phyloP scores from a whole-genome alignment of 1,140 invertebrate species.

The Nixonia krombeini region DNA sequence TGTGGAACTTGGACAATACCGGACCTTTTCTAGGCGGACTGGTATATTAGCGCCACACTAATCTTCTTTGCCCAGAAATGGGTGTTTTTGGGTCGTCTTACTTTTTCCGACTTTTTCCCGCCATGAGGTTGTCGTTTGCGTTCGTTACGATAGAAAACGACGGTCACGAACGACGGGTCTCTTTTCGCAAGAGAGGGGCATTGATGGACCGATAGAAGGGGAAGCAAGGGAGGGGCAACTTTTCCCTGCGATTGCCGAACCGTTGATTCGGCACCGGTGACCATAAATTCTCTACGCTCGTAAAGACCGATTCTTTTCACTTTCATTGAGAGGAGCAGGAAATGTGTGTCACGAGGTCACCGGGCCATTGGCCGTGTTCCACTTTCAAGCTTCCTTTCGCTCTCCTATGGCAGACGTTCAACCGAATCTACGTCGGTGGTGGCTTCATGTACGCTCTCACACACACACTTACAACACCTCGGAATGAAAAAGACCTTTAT shows the following conservation, averaged over 20 bases:
- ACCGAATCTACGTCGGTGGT: constrained; percentile 17
- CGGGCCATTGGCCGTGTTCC: constrained; percentile 68
- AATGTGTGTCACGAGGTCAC: constrained; percentile 68
- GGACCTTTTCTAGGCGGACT: too few species aligned
- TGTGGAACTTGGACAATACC: too few species aligned
- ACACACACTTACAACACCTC: too few species aligned
- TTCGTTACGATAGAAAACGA: neutral
- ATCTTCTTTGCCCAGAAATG: too few species aligned
- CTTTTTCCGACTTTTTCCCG: too few species aligned
- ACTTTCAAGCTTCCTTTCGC: constrained; percentile 69
- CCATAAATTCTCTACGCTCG: constrained; percentile 44
- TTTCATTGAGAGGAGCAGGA: constrained; percentile 66
- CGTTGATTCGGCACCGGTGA: constrained; percentile 9
- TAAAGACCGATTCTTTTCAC: constrained; percentile 65
- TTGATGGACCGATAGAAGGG: too few species aligned
- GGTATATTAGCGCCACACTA: too few species aligned
- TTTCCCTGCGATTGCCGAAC: neutral
- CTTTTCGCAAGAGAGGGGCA: too few species aligned
- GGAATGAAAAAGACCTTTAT: too few species aligned
- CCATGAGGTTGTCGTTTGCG: too few species aligned
- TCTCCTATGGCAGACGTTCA: constrained; percentile 55
- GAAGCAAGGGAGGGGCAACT: neutral
- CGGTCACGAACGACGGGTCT: neutral
- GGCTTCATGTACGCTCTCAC: neutral
- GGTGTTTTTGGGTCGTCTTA: too few species aligned